Percentiles rank a stretch among this genome's conserved stretches.
These are phyloP conservation scores for Herminia tarsipennalis DNA, from an alignment of 2,888 invertebrate species.

Conservation along the genomic window DNA sequence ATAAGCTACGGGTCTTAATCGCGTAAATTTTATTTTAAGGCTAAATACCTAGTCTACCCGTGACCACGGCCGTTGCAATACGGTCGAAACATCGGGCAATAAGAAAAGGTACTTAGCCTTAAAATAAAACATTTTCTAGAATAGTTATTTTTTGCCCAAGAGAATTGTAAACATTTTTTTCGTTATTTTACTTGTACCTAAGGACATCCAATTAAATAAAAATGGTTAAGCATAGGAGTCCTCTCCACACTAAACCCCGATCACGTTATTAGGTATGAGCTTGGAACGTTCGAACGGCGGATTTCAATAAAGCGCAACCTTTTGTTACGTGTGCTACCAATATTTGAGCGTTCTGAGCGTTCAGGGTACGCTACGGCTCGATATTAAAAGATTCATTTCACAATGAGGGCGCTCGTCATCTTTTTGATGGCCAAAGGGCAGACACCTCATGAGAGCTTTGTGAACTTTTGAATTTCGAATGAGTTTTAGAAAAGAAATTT, in stretches of 20 bases:
- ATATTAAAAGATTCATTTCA: slow-evolving; percentile 82
- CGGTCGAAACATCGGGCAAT: no score
- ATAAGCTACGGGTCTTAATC: no score
- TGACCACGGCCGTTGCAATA: no score
- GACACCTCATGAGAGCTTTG: slow-evolving; percentile 9
- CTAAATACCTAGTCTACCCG: no score
- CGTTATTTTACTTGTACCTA: no score
- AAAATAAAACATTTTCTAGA: no score
- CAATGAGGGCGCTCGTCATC: slow-evolving; percentile 55
- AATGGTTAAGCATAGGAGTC: no score
- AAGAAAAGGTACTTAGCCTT: no score
- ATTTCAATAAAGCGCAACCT: slow-evolving; percentile 80
- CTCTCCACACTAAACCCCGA: slow-evolving; percentile 39
- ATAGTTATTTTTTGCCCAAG: no score
- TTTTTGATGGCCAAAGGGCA: slow-evolving; percentile 37
- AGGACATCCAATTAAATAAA: no score
- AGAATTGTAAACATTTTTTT: no score
- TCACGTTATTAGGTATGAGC: slow-evolving; percentile 79
- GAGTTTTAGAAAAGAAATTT: not conserved
- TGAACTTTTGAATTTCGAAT: not conserved
- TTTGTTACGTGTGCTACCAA: slow-evolving; percentile 81
- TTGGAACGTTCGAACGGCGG: slow-evolving; percentile 62
- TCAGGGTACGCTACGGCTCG: slow-evolving; percentile 51
- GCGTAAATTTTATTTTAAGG: no score
- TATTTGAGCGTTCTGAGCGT: slow-evolving; percentile 74